Evolutionary conservation across 2,888 invertebrate genomes (phyloP), one percentile per base, ranked within the genome.

Genomic region (Hypsopygia costalis): DNA sequence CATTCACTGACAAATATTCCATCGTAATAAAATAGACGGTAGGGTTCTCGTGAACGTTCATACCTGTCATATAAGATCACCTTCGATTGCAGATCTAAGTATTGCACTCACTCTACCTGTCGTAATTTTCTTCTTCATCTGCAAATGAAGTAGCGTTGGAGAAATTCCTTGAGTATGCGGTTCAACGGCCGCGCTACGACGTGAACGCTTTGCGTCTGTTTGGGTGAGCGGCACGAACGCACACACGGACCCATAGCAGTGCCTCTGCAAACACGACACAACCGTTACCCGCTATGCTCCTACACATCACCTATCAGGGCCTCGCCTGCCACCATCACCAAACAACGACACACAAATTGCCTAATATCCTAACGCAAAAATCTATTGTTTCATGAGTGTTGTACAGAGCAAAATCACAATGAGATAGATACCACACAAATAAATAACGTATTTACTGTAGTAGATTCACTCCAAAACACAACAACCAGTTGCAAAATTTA

Each of bases 141-240:
- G 70, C 74, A 69, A 75, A 56, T 58, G 59, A 55, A 69, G 71
- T 69, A 67, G 64, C 69, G 67, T 71, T 80, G 79, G 86, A 88
- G 88, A 88, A 87, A 88, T 88, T 87, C 87, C 86, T 86, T 69
- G 64, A 73, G 83, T 81, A 78, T 81, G 81, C 83, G 85, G 87
- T 87, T 88, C 87, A 87, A 87, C 74, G 86, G 82, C 87, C 87
- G 85, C 81, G 67, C 73, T 67, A 67, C 63, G 69, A 75, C 74
- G 77, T 73, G 70, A 73, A 65, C 73, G 68, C 60, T 55, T 56
- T 63, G 65, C 66, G 76, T 53, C 59, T 71, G 78, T 64, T 66
- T 73, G 65, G 63, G 70, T 67, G 69, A 67, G 68, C 64, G 58
- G 65, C 69, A 67, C 72, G 51, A 66, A 75, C 85, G 74, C 83